Percentiles rank a stretch among this genome's conserved stretches.
Evolutionary conservation across 2,888 invertebrate genomes (phyloP).

Genomic region (Epirrita christyi): DNA sequence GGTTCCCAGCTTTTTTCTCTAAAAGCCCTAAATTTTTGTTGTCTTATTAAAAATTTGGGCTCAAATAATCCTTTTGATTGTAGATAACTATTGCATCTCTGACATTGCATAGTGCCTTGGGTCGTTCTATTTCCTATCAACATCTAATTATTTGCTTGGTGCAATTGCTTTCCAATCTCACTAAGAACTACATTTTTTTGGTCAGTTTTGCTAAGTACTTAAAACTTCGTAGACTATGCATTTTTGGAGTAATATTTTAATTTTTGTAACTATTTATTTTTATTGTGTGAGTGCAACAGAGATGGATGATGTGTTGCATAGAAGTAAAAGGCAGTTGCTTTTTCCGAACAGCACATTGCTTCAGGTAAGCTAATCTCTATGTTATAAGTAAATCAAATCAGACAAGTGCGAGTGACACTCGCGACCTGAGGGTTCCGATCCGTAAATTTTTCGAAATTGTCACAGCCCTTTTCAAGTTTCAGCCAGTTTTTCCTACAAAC

Average conservation of each 20-base stretch:
- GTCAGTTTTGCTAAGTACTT: not conserved
- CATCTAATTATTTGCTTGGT: not conserved
- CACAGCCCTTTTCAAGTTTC: too few relatives aligned
- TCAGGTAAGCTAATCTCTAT: conserved; percentile 52
- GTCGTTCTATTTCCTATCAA: not conserved
- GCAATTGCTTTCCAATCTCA: too few relatives aligned
- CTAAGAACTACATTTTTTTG: conserved; percentile 10
- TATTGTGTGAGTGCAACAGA: conserved; percentile 43
- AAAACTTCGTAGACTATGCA: conserved; percentile 5
- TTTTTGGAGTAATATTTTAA: not conserved
- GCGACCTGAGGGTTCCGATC: too few relatives aligned
- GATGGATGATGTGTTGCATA: conserved; percentile 45
- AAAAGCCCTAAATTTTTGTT: too few relatives aligned
- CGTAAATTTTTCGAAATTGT: too few relatives aligned
- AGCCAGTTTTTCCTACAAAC: too few relatives aligned
- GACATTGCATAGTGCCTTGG: not conserved
- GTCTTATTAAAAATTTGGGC: too few relatives aligned
- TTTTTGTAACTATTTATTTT: conserved; percentile 19
- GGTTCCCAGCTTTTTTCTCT: too few relatives aligned
- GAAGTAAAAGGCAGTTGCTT: conserved; percentile 61
- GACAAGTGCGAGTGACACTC: too few relatives aligned
- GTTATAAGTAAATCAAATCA: too few relatives aligned
- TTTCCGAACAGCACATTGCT: conserved; percentile 67
- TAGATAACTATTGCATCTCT: too few relatives aligned
- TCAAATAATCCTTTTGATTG: too few relatives aligned